These are phyloP conservation scores for Centrocercus urophasianus DNA, from an alignment of 2,113 vertebrate species.

Conservation along the genomic window DNA sequence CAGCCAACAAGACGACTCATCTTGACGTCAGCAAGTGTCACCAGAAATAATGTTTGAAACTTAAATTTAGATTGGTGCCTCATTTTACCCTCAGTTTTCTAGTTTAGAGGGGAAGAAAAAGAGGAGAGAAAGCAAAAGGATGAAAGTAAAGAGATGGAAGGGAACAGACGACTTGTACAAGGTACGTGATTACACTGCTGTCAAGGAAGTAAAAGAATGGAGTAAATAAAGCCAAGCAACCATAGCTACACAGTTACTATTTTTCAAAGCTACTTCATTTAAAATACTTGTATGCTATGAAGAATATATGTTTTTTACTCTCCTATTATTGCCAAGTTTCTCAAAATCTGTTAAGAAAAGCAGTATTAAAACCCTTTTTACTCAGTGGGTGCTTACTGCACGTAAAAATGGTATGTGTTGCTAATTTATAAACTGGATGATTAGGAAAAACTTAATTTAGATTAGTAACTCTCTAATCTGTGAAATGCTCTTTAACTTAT, in stretches of 20 bases:
- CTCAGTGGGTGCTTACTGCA: neutral
- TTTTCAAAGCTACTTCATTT: neutral
- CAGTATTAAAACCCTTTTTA: neutral
- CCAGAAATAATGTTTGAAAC: neutral
- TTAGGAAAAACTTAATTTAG: neutral
- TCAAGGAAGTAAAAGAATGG: neutral
- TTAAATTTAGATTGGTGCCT: neutral
- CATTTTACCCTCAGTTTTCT: neutral
- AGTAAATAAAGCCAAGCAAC: neutral
- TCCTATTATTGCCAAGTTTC: neutral
- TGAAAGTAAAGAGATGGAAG: neutral
- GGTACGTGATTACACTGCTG: neutral
- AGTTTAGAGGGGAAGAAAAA: neutral
- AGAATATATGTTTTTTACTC: neutral
- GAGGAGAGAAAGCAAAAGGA: neutral
- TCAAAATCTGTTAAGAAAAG: neutral
- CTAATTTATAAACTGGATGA: neutral
- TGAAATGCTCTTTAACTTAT: conserved; percentile 20
- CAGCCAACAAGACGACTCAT: neutral
- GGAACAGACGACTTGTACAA: neutral
- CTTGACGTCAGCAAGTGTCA: neutral
- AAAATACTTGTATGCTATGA: neutral
- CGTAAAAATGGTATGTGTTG: neutral
- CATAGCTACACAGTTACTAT: neutral
- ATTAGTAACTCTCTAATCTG: neutral